These are phyloP conservation scores for Alouatta palliata DNA, from an alignment of 2,113 vertebrate genomes.

Conservation along the genomic window DNA sequence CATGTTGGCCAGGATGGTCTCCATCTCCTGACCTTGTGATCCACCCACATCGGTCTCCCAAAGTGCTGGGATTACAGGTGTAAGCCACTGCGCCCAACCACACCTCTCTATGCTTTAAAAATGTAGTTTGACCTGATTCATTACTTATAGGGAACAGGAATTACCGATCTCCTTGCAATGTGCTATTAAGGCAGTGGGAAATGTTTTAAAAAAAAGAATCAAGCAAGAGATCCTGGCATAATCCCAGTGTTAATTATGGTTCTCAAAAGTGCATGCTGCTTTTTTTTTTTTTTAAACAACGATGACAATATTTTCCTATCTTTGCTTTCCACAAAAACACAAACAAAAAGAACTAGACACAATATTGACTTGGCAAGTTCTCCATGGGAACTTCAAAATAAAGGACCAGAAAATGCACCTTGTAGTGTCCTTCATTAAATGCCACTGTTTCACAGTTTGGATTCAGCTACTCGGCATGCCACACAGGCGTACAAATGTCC, in stretches of 20 bases:
- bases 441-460: not conserved
- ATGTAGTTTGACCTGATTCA: not conserved
- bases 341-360: slow-evolving; percentile 44
- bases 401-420: slow-evolving; percentile 17
- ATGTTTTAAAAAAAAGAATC: not conserved
- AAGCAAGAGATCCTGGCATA: slow-evolving; percentile 29
- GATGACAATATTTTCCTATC: slow-evolving; percentile 41
- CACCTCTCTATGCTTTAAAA: not conserved
- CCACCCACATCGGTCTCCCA: no score
- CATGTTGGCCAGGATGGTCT: no score
- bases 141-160: slow-evolving; percentile 25
- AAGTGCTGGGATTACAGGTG: no score
- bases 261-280: slow-evolving; percentile 30
- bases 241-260: slow-evolving; percentile 30
- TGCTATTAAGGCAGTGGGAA: not conserved
- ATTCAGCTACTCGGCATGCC: not conserved
- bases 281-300: slow-evolving; percentile 5
- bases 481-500: not conserved
- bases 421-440: not conserved
- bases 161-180: slow-evolving; percentile 15
- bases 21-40: no score
- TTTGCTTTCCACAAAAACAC: slow-evolving; percentile 62
- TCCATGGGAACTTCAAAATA: not conserved
- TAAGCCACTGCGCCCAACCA: not conserved
- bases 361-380: slow-evolving; percentile 45